Conservation (phyloP, 2,888 invertebrate species). For the Caenorhabditis sp. region DNA sequence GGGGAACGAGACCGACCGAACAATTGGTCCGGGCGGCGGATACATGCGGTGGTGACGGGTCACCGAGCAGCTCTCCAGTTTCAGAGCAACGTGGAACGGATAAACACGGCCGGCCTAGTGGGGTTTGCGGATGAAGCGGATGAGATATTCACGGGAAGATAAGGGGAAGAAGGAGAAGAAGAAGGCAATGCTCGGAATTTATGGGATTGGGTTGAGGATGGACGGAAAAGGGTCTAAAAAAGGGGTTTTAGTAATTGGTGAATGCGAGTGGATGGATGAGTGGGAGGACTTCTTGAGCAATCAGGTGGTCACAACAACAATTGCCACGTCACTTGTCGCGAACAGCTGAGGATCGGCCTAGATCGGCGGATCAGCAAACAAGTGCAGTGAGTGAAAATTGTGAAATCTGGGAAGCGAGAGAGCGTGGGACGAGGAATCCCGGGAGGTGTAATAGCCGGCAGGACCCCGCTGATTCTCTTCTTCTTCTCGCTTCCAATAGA, state of each 20-base stretch:
- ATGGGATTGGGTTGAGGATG: background rate
- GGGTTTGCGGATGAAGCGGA: no score
- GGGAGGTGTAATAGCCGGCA: conserved; percentile 18
- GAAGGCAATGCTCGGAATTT: background rate
- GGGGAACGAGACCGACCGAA: background rate
- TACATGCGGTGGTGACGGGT: background rate
- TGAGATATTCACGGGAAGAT: background rate
- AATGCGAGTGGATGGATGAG: conserved; percentile 2
- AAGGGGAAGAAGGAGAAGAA: background rate
- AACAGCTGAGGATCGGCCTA: conserved; percentile 15
- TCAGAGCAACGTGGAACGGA: background rate
- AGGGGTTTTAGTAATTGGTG: no score
- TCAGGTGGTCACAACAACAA: conserved; percentile 16
- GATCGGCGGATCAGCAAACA: conserved; percentile 6
- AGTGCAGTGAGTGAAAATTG: conserved; percentile 31
- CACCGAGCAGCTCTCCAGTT: background rate
- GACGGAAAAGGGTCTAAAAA: no score
- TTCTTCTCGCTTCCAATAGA: conserved; percentile 31
- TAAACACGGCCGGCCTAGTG: background rate
- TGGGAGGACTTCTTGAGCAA: background rate
- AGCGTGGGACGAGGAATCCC: conserved; percentile 24
- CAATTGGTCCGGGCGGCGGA: background rate
- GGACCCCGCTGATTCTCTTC: conserved; percentile 4
- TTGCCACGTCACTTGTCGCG: conserved; percentile 8
- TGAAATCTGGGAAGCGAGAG: conserved; percentile 24